Evolutionary conservation across 2,113 vertebrate species (phyloP), one percentile per base, ranked within the genome.

Genomic region (Eptatretus burgeri): DNA sequence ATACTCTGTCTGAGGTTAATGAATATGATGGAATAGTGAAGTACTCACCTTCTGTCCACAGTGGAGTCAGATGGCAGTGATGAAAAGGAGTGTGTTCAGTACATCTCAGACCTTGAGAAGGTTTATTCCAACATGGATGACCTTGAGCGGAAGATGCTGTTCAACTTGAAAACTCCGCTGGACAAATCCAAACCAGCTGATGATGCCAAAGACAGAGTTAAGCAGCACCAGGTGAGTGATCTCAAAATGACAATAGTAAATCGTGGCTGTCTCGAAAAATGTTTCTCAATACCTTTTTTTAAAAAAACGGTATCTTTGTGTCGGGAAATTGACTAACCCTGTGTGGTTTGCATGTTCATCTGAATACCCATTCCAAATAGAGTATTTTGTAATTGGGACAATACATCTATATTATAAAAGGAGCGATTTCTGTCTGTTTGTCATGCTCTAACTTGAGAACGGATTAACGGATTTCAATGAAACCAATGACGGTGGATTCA

Each of bases 91-190:
- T 88, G 86, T 1, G 81, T 85, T 11, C 86, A 93, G 73, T 73
- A 86, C 67, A 79, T 98, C 73, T 83, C 91, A 0, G 74, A 80
- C 51, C 72, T 98, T 73, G 89, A 98, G 68, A 84, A 82, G 66
- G 83, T 93, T 11, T 69, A 71, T 68, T 77, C 75, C 1, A 81
- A 91, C 69, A 71, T 96, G 68, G 81, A 85, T 67, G 82, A 81
- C 69, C 85, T 91, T 71, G 86, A 96, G 71, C 93, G 85, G 64
- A 78, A 77, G 13, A 81, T 93, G 71, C 77, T 81, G 0, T 66
- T 75, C 8, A 75, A 78, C 67, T 74, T 89, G 12, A 79, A 89
- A 2, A 87, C 87, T 0, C 89, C 91, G 0, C 77, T 98, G 73
- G 86, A 93, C 67, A 83, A 84, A 71, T 84, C 71, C 51, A 74